Evolutionary conservation across 2,113 vertebrate genomes (phyloP).

Genomic region (Acrocephalus kingi): DNA sequence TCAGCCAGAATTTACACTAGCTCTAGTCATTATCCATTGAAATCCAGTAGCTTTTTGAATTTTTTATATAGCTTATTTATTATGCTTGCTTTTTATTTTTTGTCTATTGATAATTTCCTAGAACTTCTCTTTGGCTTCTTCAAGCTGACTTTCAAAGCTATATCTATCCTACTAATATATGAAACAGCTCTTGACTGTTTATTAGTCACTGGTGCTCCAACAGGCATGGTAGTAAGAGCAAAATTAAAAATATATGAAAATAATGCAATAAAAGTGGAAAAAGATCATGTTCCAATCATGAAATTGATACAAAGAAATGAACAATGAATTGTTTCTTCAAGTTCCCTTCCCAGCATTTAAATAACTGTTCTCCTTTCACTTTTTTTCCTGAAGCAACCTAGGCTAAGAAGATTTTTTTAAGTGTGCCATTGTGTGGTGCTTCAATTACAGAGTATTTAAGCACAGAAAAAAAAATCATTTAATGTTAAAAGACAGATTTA

Average conservation of each 20-base stretch:
- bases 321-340: background rate
- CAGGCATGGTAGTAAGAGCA: background rate
- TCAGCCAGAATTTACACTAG: background rate
- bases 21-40: background rate
- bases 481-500: constrained; percentile 46
- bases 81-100: background rate
- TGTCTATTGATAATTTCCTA: background rate
- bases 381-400: background rate
- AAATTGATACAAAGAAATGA: background rate
- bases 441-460: constrained; percentile 11
- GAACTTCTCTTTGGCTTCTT: background rate
- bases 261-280: background rate
- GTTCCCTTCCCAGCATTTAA: background rate
- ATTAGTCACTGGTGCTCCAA: background rate
- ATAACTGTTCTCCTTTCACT: background rate
- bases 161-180: background rate
- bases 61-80: background rate
- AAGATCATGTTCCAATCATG: background rate
- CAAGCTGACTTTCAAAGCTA: background rate
- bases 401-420: background rate
- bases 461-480: constrained; percentile 23
- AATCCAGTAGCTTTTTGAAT: background rate
- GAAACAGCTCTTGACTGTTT: background rate
- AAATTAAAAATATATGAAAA: background rate
- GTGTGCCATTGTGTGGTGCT: background rate